Conservation (phyloP, 2,113 vertebrate genomes). For the Periophthalmodon schlosseri region DNA sequence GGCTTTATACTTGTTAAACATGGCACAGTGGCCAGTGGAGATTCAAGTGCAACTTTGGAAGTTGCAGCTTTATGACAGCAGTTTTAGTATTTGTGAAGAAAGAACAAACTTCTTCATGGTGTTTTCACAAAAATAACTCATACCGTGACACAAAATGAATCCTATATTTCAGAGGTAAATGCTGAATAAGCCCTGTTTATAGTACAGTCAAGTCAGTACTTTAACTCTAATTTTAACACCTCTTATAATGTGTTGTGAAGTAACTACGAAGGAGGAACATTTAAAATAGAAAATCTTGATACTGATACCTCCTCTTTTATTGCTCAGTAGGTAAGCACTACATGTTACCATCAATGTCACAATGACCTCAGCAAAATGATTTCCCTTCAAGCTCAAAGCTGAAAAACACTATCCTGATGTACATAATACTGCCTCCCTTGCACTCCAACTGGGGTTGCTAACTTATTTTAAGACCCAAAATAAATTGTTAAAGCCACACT, state of each 20-base stretch:
- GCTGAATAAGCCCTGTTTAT: neutral
- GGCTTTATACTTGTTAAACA: conserved; percentile 32
- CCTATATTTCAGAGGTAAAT: neutral
- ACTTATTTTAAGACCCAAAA: neutral
- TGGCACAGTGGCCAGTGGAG: conserved; percentile 13
- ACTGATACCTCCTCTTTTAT: neutral
- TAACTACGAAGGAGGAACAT: too few species aligned
- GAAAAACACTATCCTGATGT: neutral
- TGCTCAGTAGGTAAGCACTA: neutral
- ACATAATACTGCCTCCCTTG: neutral
- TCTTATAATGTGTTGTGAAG: neutral
- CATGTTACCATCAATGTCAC: neutral
- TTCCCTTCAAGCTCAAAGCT: neutral
- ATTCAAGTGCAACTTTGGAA: conserved; percentile 1
- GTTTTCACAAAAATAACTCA: neutral
- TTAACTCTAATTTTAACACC: too few species aligned
- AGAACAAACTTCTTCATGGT: neutral
- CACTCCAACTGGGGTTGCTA: neutral
- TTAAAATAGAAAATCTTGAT: too few species aligned
- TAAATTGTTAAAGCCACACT: neutral
- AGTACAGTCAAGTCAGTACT: neutral
- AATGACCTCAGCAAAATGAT: neutral
- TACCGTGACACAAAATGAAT: neutral
- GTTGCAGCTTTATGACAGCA: neutral
- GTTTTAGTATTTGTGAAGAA: neutral